Evolutionary conservation across 1,140 invertebrate genomes (phyloP), one percentile per base, ranked within the genome.

Genomic region (Drosophila baimaii): DNA sequence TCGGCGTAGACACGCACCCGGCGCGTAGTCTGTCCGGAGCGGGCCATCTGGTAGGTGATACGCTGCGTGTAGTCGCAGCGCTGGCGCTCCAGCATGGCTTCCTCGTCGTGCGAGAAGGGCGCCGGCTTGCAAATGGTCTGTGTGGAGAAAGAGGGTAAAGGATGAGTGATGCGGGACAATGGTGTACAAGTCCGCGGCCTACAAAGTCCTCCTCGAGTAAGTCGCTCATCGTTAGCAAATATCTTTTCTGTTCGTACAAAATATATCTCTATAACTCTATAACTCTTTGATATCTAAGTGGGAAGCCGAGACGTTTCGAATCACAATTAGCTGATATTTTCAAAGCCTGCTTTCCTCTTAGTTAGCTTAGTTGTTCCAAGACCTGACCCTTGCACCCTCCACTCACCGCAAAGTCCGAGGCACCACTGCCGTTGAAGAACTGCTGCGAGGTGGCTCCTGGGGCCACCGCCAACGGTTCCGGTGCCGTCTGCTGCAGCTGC

Each of bases 1-100:
- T 99, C 98, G 8, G 98, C 97, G 93, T 99, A 99, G 5, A 99
- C 97, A 76, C 98, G 93, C 54, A 99, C 95, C 75, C 95, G 94
- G 51, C 98, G 94, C 6, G 94, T 93, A 12, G 95, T 96, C 93
- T 93, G 95, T 23, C 97, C 97, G 68, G 94, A 94, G 76, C 94
- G 94, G 1, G 98, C 98, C 93, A 95, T 95, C 80, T 98, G 96
- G 72, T 96, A 94, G 0, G 97, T 95, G 74, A 99, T 98, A 83
- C 95, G 95, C 29, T 94, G 92, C 9, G 94, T 94, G 90, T 99
- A 99, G 93, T 99, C 96, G 91, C 96, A 97, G 7, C 94, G 92
- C 27, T 97, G 94, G 35, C 96, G 93, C 88, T 97, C 97, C 71
- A 93, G 83, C 31, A 96, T 92, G 8, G 98, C 98, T 61, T 95